Conservation (phyloP, 2,888 invertebrate genomes). For the Rhingia rostrata region DNA sequence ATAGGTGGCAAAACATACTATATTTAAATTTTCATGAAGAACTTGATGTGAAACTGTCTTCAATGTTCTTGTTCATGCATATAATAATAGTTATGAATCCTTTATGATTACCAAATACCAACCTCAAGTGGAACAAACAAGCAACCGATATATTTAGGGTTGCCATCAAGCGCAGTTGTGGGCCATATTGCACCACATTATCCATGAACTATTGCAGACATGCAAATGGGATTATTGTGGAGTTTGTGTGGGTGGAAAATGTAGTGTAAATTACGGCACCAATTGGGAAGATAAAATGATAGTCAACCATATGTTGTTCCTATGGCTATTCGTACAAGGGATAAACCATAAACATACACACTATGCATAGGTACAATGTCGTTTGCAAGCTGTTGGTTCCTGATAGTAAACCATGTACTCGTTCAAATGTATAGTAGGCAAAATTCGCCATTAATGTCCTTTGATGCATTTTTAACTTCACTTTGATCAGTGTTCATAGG, state of each 20-base stretch:
- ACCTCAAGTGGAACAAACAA: constrained; percentile 39
- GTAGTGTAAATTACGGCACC: constrained; percentile 24
- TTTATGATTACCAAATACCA: constrained; percentile 25
- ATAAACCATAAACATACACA: constrained; percentile 5
- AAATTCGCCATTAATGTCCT: background rate
- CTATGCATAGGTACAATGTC: background rate
- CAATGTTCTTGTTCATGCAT: constrained; percentile 46
- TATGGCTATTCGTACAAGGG: constrained; percentile 7
- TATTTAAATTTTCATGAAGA: constrained; percentile 54
- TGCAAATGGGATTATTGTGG: background rate
- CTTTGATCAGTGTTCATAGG: too few species aligned
- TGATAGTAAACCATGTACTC: background rate
- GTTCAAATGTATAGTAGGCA: background rate
- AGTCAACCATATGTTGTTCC: constrained; percentile 30
- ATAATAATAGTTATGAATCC: constrained; percentile 47
- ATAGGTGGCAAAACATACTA: constrained; percentile 9
- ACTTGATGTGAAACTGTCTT: constrained; percentile 51
- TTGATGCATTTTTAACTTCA: background rate
- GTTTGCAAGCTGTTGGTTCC: background rate
- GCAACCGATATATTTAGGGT: constrained; percentile 20
- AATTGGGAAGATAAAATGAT: constrained; percentile 27
- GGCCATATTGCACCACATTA: background rate
- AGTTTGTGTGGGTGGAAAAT: background rate
- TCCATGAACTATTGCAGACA: background rate
- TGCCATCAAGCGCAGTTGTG: constrained; percentile 34